These are phyloP conservation scores for Calliphora vomitoria DNA, from an alignment of 2,888 invertebrate genomes.

Conservation along the genomic window DNA sequence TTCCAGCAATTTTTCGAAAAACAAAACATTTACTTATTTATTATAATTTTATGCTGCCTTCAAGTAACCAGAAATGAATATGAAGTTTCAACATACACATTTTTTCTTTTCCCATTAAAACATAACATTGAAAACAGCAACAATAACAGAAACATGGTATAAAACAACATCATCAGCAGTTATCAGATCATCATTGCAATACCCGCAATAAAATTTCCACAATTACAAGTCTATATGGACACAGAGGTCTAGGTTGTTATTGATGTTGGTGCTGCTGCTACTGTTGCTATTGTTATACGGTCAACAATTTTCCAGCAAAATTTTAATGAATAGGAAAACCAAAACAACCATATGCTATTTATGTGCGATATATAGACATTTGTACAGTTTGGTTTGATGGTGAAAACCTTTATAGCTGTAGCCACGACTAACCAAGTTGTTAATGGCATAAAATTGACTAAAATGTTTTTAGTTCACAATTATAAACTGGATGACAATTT, in stretches of 20 bases:
- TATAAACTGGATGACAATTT: background rate
- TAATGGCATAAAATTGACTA: background rate
- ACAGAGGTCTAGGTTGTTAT: background rate
- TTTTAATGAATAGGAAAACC: constrained; percentile 63
- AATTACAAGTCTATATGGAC: constrained; percentile 2
- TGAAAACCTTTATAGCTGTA: constrained; percentile 29
- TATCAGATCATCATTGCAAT: background rate
- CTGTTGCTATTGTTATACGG: constrained; percentile 1
- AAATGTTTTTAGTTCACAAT: constrained; percentile 7
- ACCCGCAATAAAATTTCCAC: constrained; percentile 17
- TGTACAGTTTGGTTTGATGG: background rate
- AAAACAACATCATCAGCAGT: background rate
- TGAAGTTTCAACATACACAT: background rate
- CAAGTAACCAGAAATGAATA: background rate
- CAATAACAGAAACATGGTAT: background rate
- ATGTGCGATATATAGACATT: background rate
- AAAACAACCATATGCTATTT: background rate
- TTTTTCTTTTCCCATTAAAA: too few species aligned
- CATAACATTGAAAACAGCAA: background rate
- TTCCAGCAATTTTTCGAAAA: too few species aligned
- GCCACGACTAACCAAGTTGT: background rate
- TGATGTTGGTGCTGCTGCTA: too few species aligned
- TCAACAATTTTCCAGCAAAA: constrained; percentile 27
- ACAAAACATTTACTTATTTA: too few species aligned
- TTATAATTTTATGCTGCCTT: background rate